Evolutionary conservation across 2,888 invertebrate species (phyloP).

Genomic region (Pinctada fucata): DNA sequence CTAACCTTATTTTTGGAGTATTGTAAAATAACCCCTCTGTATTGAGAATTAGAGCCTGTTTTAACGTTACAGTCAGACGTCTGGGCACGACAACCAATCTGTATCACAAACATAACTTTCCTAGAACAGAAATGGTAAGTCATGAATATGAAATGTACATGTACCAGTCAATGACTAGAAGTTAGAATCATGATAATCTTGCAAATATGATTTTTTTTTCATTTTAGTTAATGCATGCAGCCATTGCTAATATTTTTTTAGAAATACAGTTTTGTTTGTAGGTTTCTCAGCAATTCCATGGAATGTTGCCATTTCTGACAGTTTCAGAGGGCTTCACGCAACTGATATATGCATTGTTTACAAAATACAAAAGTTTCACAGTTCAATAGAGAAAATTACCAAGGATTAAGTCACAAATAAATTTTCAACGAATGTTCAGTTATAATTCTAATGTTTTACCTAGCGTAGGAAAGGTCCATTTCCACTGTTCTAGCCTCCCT

Average conservation of each 20-base stretch:
- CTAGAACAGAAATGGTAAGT: slow-evolving; percentile 57
- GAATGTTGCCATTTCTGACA: no score
- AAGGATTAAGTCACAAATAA: background rate
- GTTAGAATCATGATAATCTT: background rate
- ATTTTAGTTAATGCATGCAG: no score
- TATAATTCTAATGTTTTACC: slow-evolving; percentile 55
- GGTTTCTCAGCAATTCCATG: no score
- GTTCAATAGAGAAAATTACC: no score
- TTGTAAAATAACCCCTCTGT: slow-evolving; percentile 73
- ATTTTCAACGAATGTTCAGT: no score
- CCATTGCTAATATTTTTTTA: no score
- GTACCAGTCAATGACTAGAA: background rate
- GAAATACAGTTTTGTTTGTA: no score
- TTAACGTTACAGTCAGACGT: slow-evolving; percentile 73
- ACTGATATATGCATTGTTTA: no score
- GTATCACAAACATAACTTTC: slow-evolving; percentile 76
- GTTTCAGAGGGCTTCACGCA: no score
- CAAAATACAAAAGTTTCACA: no score
- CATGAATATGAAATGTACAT: background rate
- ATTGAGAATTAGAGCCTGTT: slow-evolving; percentile 60
- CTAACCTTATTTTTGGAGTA: slow-evolving; percentile 72
- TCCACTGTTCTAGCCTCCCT: slow-evolving; percentile 75
- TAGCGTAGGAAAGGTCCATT: slow-evolving; percentile 73
- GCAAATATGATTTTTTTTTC: no score
- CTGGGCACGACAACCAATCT: slow-evolving; percentile 74